Base-by-base conservation (phyloP, 2,888 invertebrate genomes). In the Calephelis perditalis region DNA sequence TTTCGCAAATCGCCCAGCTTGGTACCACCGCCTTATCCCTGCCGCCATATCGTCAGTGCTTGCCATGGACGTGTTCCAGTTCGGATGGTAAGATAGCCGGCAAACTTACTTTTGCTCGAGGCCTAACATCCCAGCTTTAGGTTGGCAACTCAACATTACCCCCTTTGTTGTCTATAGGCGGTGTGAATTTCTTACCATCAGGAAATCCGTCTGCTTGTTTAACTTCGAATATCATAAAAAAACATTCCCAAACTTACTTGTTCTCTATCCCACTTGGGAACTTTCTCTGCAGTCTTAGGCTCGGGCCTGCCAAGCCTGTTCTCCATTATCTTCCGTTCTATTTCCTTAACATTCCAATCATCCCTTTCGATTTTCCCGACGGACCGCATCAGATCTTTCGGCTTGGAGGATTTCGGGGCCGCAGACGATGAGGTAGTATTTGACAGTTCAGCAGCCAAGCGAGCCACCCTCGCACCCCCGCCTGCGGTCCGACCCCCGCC, bases 331-430 rank as follows among this genome's bases (percentile, higher is more conserved):
- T 97, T 97, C 78, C 96, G 94, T 76, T 98, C 97, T 43, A 98
- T 96, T 81, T 96, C 95, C 70, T 95, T 95, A 45, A 97, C 94
- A 82, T 97, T 97, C 97, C 97, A 97, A 81, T 98, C 97, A 62
- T 93, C 95, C 64, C 95, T 94, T 77, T 97, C 97, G 68, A 97
- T 96, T 86, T 96, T 96, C 59, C 97, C 97, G 64, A 97, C 96
- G 55, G 97, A 96, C 65, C 97, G 92, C 82, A 96, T 91, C 65
- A 97, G 90, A 83, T 97, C 97, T 81, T 95, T 96, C 1, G 96
- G 97, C 78, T 97, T 97, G 12, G 81, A 75, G 0, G 82, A 66
- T 9, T 75, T 72, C 70, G 95, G 95, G 35, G 94, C 93, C 0
- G 91, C 82, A 1, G 92, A 37, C 84, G 57, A 86, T 83, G 8